Evolutionary conservation across 2,888 invertebrate species (phyloP).

Genomic region (Lordiphosa andalusiaca): DNA sequence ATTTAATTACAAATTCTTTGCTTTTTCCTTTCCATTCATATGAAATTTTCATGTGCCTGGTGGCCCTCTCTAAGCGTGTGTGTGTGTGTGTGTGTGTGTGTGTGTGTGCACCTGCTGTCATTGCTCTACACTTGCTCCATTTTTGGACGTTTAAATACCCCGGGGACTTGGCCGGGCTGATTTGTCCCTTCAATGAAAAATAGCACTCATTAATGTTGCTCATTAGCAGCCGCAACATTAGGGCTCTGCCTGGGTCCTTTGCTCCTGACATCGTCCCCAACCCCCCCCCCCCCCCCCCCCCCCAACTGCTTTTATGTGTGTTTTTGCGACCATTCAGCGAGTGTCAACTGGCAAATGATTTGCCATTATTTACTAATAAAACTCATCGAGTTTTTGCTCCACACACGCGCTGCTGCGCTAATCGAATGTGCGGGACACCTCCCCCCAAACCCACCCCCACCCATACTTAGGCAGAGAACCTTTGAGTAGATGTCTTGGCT

Average conservation of each 20-base stretch:
- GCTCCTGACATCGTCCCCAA: too few species aligned
- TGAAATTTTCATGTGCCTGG: slow-evolving; percentile 58
- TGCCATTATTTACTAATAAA: slow-evolving; percentile 80
- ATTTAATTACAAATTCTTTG: slow-evolving; percentile 73
- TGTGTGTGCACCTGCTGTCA: slow-evolving; percentile 67
- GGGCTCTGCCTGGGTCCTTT: slow-evolving; percentile 2
- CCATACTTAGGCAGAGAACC: too few species aligned
- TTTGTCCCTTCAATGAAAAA: slow-evolving; percentile 71
- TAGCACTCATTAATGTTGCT: slow-evolving; percentile 78
- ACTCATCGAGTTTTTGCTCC: slow-evolving; percentile 68
- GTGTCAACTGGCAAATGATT: slow-evolving; percentile 79
- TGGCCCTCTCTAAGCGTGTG: slow-evolving; percentile 2
- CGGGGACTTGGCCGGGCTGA: slow-evolving; percentile 50
- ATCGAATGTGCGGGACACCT: slow-evolving; percentile 47
- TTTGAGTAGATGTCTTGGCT: neutral
- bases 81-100: slow-evolving; percentile 6
- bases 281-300: too few species aligned
- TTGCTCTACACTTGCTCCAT: slow-evolving; percentile 42
- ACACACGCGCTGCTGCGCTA: slow-evolving; percentile 45
- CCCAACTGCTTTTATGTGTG: slow-evolving; percentile 6
- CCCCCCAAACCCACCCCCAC: neutral
- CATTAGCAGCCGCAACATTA: slow-evolving; percentile 75
- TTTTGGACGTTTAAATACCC: slow-evolving; percentile 64
- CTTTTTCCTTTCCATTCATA: slow-evolving; percentile 59
- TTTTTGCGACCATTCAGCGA: slow-evolving; percentile 48